Evolutionary conservation across 2,113 vertebrate genomes (phyloP).

Genomic region (Lathamus discolor): DNA sequence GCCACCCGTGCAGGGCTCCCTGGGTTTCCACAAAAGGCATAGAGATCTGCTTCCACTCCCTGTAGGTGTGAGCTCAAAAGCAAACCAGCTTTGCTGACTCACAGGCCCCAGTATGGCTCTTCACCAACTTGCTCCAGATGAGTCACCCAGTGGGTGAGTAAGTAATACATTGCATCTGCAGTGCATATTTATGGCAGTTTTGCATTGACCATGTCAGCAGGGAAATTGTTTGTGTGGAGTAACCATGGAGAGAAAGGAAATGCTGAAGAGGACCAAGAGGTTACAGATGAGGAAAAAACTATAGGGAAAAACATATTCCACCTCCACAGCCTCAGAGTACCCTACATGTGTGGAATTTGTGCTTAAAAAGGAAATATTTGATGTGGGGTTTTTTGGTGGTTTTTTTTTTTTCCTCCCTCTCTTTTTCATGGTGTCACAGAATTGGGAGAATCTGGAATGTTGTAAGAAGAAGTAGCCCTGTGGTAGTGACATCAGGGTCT

Average conservation of each 20-base stretch:
- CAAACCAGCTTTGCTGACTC: constrained; percentile 37
- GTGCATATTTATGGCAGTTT: constrained; percentile 14
- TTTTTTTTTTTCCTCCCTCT: not conserved
- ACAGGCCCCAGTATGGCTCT: not conserved
- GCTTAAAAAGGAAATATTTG: not conserved
- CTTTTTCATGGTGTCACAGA: not conserved
- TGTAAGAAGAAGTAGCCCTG: not conserved
- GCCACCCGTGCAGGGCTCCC: not conserved
- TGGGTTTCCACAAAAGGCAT: not conserved
- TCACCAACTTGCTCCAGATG: not conserved
- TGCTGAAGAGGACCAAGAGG: not conserved
- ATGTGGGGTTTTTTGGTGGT: not conserved
- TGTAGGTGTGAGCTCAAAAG: constrained; percentile 24
- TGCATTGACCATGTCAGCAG: constrained; percentile 12
- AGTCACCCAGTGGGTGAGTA: constrained; percentile 52
- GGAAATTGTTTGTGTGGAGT: constrained; percentile 55
- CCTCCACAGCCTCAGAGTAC: not conserved
- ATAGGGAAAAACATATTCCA: not conserved
- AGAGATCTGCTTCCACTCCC: not conserved
- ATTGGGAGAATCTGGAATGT: not conserved
- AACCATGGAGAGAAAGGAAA: constrained; percentile 59
- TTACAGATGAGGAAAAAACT: constrained; percentile 9
- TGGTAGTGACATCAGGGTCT: not conserved
- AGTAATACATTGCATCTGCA: constrained; percentile 53
- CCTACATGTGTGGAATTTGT: not conserved